These are phyloP conservation scores for Pygoscelis antarcticus DNA, from an alignment of 2,113 vertebrate species.

Conservation along the genomic window DNA sequence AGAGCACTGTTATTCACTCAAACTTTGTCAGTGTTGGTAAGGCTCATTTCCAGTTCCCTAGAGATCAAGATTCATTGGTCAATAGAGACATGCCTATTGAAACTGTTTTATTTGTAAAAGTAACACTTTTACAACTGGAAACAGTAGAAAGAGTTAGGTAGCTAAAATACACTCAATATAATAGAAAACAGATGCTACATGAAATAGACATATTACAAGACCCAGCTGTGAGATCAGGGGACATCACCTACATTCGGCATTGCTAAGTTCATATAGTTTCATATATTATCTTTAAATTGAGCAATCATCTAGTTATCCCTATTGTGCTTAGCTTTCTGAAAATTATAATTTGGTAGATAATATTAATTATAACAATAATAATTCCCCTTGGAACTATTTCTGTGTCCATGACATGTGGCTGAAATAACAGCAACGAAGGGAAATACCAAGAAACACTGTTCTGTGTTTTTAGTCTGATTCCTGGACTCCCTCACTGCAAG, in stretches of 20 bases:
- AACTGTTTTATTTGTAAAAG: constrained; percentile 12
- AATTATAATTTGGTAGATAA: background rate
- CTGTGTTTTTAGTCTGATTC: background rate
- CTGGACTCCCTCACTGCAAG: background rate
- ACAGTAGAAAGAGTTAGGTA: constrained; percentile 12
- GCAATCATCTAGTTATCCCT: background rate
- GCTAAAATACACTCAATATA: background rate
- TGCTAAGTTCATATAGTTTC: background rate
- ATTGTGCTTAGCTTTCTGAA: background rate
- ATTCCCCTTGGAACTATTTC: background rate
- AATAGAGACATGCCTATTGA: background rate
- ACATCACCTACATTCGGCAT: background rate
- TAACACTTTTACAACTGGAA: background rate
- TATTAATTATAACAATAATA: background rate
- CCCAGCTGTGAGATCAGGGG: background rate
- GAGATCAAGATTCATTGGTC: background rate
- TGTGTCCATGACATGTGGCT: background rate
- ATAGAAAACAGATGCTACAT: background rate
- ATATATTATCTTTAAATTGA: background rate
- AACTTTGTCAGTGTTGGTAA: background rate
- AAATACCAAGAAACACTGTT: background rate
- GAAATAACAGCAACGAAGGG: background rate
- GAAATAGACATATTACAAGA: background rate
- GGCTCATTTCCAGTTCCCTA: background rate
- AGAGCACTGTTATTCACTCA: background rate